A percentile compares a stretch with the other conserved stretches of the same genome.
These are phyloP conservation scores for Numenius arquata DNA, from an alignment of 2,113 vertebrate genomes.

Conservation along the genomic window DNA sequence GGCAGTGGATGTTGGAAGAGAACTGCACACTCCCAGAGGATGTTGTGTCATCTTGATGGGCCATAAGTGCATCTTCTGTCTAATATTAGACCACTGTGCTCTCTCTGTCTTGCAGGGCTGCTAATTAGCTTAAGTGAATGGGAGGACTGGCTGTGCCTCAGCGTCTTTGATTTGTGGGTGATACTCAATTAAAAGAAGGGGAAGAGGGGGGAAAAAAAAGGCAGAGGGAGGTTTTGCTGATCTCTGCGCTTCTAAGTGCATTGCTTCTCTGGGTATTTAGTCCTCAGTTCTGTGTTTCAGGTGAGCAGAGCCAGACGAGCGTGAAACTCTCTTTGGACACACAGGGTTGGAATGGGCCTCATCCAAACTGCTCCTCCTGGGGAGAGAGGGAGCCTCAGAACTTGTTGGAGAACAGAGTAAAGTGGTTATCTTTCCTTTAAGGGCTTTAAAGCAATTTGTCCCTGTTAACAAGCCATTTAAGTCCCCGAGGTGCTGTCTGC, in stretches of 20 bases:
- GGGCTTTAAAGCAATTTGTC: not conserved
- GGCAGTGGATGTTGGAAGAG: not conserved
- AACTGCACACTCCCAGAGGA: not conserved
- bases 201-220: not conserved
- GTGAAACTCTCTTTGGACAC: not conserved
- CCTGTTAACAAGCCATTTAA: fast-evolving
- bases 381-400: not conserved
- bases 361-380: not conserved
- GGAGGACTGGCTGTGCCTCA: not conserved
- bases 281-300: not conserved
- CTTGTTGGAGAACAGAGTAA: not conserved
- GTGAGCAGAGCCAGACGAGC: not conserved
- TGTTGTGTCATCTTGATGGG: not conserved
- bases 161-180: not conserved
- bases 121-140: not conserved
- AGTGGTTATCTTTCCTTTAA: not conserved
- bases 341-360: not conserved
- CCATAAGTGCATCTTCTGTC: not conserved
- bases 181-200: not conserved
- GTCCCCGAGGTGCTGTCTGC: not conserved
- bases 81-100: not conserved
- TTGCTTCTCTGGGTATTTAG: not conserved
- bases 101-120: not conserved
- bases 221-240: not conserved
- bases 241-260: not conserved